Conservation (phyloP, 2,888 invertebrate species). For the Idaea dimidiata region DNA sequence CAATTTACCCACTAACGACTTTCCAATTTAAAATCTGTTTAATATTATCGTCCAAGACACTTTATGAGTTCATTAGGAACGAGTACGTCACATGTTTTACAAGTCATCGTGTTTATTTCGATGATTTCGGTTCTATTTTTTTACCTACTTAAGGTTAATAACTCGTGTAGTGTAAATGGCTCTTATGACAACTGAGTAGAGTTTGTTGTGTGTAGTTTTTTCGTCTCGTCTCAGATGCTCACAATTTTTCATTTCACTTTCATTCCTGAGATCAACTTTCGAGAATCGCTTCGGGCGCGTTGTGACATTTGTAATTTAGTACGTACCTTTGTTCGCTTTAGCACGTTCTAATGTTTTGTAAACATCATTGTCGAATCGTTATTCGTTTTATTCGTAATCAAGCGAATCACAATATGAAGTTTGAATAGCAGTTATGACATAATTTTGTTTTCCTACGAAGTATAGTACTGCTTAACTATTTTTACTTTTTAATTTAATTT, state of each 20-base stretch:
- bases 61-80: conserved; percentile 14
- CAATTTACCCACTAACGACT: not conserved
- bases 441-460: conserved; percentile 18
- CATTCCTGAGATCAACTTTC: conserved; percentile 59
- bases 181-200: conserved; percentile 17
- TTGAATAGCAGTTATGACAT: conserved; percentile 15
- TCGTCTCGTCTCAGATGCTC: conserved; percentile 38
- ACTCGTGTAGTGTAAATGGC: not conserved
- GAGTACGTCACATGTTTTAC: conserved; percentile 2
- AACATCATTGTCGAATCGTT: conserved; percentile 37
- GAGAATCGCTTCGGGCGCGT: conserved; percentile 35
- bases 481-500: conserved; percentile 6
- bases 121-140: conserved; percentile 13
- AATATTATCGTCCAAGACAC: conserved; percentile 8
- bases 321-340: conserved; percentile 40
- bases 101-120: conserved; percentile 20
- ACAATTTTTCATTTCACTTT: conserved; percentile 66
- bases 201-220: conserved; percentile 12
- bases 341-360: conserved; percentile 53
- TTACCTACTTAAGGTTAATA: not conserved
- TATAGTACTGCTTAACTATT: conserved; percentile 22
- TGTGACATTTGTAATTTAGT: conserved; percentile 16
- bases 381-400: conserved; percentile 23
- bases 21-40: conserved; percentile 18
- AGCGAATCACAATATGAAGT: conserved; percentile 13